Percentiles rank a stretch among this genome's conserved stretches.
Conservation (phyloP, 2,113 vertebrate species). For the Spea bombifrons region DNA sequence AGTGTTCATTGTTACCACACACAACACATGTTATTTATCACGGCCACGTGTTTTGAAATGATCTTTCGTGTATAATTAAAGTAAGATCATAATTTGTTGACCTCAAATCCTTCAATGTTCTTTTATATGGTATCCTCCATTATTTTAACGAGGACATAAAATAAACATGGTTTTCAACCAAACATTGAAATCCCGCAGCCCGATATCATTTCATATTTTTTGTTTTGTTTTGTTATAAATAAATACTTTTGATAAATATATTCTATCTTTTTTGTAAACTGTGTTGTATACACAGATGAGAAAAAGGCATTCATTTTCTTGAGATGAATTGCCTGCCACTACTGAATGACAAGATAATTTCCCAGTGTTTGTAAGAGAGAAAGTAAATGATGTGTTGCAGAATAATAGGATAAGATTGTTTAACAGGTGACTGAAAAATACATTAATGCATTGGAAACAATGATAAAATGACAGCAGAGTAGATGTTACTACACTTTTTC, state of each 20-base stretch:
- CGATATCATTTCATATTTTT: background rate
- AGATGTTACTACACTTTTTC: slow-evolving; percentile 9
- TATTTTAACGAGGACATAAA: no score
- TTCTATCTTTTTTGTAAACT: background rate
- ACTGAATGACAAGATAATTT: slow-evolving; percentile 24
- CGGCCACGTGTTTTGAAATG: no score
- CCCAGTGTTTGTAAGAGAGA: slow-evolving; percentile 10
- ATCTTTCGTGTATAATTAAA: no score
- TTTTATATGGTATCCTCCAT: no score
- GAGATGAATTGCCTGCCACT: slow-evolving; percentile 17
- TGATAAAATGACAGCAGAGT: background rate
- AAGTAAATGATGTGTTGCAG: slow-evolving; percentile 33
- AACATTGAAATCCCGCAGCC: no score
- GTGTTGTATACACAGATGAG: background rate
- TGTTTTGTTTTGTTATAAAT: background rate
- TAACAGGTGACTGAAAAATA: slow-evolving; percentile 37
- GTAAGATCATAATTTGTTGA: no score
- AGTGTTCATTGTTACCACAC: no score
- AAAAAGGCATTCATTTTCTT: background rate
- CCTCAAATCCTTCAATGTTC: no score
- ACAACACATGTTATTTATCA: no score
- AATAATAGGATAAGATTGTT: slow-evolving; percentile 19
- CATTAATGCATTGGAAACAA: background rate
- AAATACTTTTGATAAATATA: background rate
- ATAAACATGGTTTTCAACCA: no score